Percentiles rank a stretch among this genome's conserved stretches.
These are phyloP conservation scores for Diacarnus erythraeanus DNA, from an alignment of 37 sponge, comb jelly and placozoan genomes.

Conservation along the genomic window DNA sequence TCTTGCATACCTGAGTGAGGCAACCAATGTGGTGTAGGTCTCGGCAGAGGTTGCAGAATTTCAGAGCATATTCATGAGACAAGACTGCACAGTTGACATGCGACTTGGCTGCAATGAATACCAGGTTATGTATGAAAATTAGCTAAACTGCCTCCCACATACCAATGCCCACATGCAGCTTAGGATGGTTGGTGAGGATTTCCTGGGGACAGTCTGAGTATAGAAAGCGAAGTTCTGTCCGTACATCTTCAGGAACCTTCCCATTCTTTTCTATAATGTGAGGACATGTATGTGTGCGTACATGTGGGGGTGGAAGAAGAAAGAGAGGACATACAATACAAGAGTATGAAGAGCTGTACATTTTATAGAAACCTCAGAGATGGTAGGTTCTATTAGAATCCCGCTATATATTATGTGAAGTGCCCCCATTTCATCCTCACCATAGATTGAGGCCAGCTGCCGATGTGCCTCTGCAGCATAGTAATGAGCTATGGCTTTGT, in stretches of 20 bases:
- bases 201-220: constrained; percentile 34
- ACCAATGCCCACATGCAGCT: constrained; percentile 57
- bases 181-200: constrained; percentile 19
- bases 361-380: not conserved
- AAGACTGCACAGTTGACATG: constrained; percentile 56
- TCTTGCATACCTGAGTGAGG: constrained; percentile 28
- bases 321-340: not conserved
- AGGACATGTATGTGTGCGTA: too few species aligned
- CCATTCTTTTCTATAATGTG: constrained; percentile 23
- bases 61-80: constrained; percentile 60
- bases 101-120: constrained; percentile 15
- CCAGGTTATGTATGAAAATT: not conserved
- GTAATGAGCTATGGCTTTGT: constrained; percentile 63
- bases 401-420: too few species aligned
- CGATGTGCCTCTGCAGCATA: constrained; percentile 53
- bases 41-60: constrained; percentile 42
- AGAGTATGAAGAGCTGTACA: not conserved
- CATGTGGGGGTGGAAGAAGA: too few species aligned
- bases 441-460: constrained; percentile 14
- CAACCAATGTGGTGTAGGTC: constrained; percentile 40
- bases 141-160: not conserved
- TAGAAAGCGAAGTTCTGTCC: constrained; percentile 55
- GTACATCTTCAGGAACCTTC: constrained; percentile 20
- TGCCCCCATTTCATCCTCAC: constrained; percentile 31
- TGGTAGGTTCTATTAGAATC: too few species aligned